Conservation (phyloP, 2,797 vertebrate species). For the Acropternis orthonyx region DNA sequence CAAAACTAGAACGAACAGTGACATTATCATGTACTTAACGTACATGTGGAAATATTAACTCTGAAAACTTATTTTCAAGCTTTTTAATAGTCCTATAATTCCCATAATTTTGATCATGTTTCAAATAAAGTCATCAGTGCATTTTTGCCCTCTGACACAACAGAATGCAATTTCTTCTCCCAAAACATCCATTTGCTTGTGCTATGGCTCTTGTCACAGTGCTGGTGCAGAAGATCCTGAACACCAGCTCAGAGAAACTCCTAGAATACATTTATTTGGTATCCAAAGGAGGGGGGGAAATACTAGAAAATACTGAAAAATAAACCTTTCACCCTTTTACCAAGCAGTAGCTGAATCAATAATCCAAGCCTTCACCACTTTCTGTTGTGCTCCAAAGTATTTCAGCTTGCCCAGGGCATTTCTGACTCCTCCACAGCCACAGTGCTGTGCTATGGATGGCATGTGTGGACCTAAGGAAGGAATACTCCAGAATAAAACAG, state of each 20-base stretch:
- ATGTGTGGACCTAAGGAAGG: fast-evolving
- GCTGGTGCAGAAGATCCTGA: not conserved
- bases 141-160: not conserved
- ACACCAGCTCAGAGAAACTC: not conserved
- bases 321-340: not conserved
- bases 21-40: not conserved
- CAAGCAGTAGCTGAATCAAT: not conserved
- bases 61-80: not conserved
- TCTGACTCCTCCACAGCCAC: fast-evolving
- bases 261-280: not conserved
- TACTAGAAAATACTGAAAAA: not conserved
- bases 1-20: not conserved
- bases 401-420: not conserved
- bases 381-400: not conserved
- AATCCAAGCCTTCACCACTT: not conserved
- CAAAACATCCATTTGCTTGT: not conserved
- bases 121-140: not conserved
- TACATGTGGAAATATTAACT: not conserved
- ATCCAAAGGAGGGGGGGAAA: not conserved
- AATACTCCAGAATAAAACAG: not conserved
- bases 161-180: not conserved
- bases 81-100: not conserved
- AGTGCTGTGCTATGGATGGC: not conserved
- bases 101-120: not conserved
- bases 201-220: not conserved